Conservation (phyloP, 2,797 vertebrate species). For the Leptoclinus maculatus region DNA sequence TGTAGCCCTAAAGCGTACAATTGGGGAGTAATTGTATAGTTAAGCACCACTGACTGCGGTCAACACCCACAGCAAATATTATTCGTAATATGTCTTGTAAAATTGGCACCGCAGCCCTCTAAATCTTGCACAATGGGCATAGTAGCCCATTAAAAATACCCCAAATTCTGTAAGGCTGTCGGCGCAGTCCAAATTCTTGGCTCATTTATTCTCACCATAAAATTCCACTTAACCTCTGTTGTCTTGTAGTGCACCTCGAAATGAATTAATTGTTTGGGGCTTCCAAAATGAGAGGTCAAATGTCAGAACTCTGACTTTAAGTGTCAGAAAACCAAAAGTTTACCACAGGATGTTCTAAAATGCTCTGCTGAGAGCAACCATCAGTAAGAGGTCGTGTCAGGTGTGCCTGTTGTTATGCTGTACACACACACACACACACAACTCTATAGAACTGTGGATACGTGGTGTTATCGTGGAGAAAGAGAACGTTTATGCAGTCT, state of each 20-base stretch:
- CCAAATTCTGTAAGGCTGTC: neutral
- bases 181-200: neutral
- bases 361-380: neutral
- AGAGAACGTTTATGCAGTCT: neutral
- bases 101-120: constrained; percentile 8
- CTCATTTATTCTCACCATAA: neutral
- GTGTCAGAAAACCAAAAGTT: neutral
- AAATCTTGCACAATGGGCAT: neutral
- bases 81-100: constrained; percentile 19
- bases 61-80: constrained; percentile 39
- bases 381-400: constrained; percentile 4
- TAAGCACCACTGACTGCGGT: constrained; percentile 46
- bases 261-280: neutral
- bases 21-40: constrained; percentile 60
- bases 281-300: constrained; percentile 2
- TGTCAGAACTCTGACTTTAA: neutral
- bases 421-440: neutral
- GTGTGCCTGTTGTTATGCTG: neutral
- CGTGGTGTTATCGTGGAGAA: neutral
- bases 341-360: neutral
- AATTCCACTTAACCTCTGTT: neutral
- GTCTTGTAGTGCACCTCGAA: neutral
- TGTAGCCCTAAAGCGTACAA: constrained; percentile 34
- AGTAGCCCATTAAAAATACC: neutral
- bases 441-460: no score